A percentile compares a stretch with the other conserved stretches of the same genome.
Conservation (phyloP, 2,888 invertebrate species). For the Glaucopsyche alexis region DNA sequence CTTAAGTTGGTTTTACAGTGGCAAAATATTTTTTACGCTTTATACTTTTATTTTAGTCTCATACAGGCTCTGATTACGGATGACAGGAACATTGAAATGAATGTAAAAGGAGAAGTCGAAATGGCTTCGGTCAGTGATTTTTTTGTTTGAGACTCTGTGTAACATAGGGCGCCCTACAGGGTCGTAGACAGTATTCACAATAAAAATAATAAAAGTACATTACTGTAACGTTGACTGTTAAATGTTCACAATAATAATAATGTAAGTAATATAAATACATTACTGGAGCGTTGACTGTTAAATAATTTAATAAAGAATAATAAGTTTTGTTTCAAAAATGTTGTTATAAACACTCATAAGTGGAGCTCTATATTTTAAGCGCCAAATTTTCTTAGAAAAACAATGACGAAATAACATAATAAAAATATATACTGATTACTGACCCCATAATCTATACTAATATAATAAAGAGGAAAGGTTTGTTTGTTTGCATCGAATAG, state of each 20-base stretch:
- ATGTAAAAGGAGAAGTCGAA: conserved; percentile 34
- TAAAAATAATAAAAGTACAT: not conserved
- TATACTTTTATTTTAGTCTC: conserved; percentile 46
- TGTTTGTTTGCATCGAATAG: too few relatives aligned
- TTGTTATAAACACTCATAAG: too few relatives aligned
- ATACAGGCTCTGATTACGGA: conserved; percentile 41
- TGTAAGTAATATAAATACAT: not conserved
- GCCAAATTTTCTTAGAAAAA: too few relatives aligned
- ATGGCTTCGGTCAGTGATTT: conserved; percentile 26
- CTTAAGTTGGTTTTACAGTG: not conserved
- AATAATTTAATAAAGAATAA: too few relatives aligned
- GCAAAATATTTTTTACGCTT: conserved; percentile 22
- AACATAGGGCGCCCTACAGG: conserved; percentile 11
- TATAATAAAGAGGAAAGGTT: too few relatives aligned
- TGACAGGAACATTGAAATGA: conserved; percentile 35
- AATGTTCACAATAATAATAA: not conserved
- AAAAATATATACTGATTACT: too few relatives aligned
- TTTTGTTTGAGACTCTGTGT: conserved; percentile 11
- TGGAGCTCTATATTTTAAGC: too few relatives aligned
- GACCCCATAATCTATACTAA: too few relatives aligned
- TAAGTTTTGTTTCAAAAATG: too few relatives aligned
- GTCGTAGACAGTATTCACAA: not conserved
- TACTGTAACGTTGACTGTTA: too few relatives aligned
- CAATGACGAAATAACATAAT: too few relatives aligned
- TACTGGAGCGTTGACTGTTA: too few relatives aligned